Conservation (phyloP, 2,888 invertebrate species). For the Portevinia maculata region DNA sequence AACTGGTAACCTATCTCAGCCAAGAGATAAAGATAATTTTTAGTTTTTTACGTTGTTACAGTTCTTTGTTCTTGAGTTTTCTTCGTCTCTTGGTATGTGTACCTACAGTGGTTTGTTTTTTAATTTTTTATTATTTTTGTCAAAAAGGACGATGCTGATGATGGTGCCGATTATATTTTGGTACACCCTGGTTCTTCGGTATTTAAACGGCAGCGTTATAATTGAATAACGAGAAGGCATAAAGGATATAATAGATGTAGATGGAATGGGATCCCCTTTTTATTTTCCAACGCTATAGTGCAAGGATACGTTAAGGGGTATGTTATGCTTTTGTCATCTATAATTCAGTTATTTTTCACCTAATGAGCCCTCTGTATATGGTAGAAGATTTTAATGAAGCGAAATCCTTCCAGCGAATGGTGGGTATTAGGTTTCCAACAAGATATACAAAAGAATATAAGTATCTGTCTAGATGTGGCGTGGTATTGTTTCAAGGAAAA, state of each 20-base stretch:
- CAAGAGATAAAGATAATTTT: conserved; percentile 35
- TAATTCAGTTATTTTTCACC: conserved; percentile 39
- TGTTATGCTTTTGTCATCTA: conserved; percentile 18
- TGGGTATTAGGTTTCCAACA: background rate
- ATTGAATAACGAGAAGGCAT: conserved; percentile 40
- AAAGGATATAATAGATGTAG: conserved; percentile 34
- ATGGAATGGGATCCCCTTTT: background rate
- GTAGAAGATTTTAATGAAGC: conserved; percentile 5
- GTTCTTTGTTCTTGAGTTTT: conserved; percentile 24
- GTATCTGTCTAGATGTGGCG: background rate
- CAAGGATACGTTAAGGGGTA: background rate
- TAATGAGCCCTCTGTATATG: conserved; percentile 22
- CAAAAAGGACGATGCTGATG: conserved; percentile 28
- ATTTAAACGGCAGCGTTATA: conserved; percentile 14
- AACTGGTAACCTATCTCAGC: conserved; percentile 38
- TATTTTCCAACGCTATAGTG: background rate
- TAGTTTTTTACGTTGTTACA: conserved; percentile 24
- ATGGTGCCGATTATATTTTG: conserved; percentile 12
- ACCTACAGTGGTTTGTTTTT: background rate
- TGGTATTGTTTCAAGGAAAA: too few relatives aligned
- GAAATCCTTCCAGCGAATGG: conserved; percentile 1
- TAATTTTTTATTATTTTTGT: background rate
- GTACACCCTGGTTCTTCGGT: conserved; percentile 5
- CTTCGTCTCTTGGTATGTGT: background rate
- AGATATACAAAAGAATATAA: background rate